Evolutionary conservation across 2,113 vertebrate species (phyloP).

Genomic region (Eira barbara): DNA sequence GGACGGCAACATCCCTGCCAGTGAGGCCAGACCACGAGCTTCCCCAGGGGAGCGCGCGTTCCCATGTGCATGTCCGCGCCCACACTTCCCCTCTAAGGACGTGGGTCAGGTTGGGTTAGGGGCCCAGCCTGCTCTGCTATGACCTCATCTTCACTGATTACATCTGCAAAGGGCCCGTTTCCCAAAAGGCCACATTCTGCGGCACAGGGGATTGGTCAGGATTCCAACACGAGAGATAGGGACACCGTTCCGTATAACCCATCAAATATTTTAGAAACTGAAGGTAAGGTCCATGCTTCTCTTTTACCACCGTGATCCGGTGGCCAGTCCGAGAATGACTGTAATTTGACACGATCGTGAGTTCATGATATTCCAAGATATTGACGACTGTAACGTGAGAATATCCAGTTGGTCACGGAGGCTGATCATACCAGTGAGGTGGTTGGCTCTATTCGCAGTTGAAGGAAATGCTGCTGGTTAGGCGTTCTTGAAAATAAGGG

Average conservation of each 20-base stretch:
- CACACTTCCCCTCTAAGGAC: not conserved
- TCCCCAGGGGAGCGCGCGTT: accelerated
- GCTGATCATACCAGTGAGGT: not conserved
- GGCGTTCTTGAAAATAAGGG: not conserved
- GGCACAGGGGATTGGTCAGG: no score
- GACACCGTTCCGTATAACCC: not conserved
- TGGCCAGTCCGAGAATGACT: not conserved
- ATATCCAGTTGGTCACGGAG: not conserved
- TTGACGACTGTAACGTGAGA: no score
- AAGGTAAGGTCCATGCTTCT: not conserved
- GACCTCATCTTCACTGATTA: not conserved
- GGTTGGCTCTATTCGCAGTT: not conserved
- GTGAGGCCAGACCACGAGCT: no score
- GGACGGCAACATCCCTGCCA: not conserved
- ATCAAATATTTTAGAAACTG: not conserved
- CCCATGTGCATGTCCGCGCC: no score
- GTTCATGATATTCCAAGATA: not conserved
- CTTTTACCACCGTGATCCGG: not conserved
- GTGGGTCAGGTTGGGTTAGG: not conserved
- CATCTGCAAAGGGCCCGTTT: not conserved
- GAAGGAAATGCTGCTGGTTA: not conserved
- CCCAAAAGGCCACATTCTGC: not conserved
- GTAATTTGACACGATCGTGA: not conserved
- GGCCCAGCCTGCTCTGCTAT: not conserved
- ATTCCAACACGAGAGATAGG: not conserved